phyloP scores from a whole-genome alignment of 2,797 vertebrate species.

The Acanthurus leucopareius region DNA sequence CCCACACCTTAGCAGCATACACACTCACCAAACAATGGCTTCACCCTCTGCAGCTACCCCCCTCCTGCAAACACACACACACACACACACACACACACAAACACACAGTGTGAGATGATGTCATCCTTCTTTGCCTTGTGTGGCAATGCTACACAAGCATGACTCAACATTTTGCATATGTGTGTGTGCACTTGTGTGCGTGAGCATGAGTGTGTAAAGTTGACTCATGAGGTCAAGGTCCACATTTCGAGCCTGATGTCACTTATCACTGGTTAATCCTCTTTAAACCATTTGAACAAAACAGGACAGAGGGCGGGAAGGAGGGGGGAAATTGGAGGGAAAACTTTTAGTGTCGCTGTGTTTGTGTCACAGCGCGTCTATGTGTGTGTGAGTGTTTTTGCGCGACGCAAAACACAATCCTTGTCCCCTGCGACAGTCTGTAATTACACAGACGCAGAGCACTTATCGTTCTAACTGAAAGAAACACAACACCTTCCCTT shows the following conservation, averaged over 20 bases:
- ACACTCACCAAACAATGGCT: slow-evolving; percentile 45
- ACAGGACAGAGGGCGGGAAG: slow-evolving; percentile 36
- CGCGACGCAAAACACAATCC: slow-evolving; percentile 30
- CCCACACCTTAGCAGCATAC: slow-evolving; percentile 28
- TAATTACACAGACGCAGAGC: slow-evolving; percentile 44
- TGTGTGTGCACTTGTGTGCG: slow-evolving; percentile 22
- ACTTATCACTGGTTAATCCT: slow-evolving; percentile 72
- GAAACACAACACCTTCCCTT: slow-evolving; percentile 12
- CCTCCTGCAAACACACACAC: slow-evolving; percentile 16
- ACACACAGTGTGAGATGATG: slow-evolving; percentile 57
- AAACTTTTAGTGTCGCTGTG: slow-evolving; percentile 9
- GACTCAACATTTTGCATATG: slow-evolving; percentile 59
- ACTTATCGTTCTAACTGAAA: slow-evolving; percentile 10
- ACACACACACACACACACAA: background rate
- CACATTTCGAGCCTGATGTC: slow-evolving; percentile 71
- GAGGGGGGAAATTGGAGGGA: slow-evolving; percentile 42
- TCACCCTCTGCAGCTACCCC: background rate
- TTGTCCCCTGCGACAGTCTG: slow-evolving; percentile 36
- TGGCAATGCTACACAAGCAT: slow-evolving; percentile 54
- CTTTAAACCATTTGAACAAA: slow-evolving; percentile 42
- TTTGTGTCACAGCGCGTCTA: slow-evolving; percentile 10
- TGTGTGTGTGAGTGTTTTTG: slow-evolving; percentile 29
- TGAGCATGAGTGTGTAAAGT: slow-evolving; percentile 30
- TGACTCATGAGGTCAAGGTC: slow-evolving; percentile 66
- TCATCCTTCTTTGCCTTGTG: slow-evolving; percentile 60